Percentiles rank a stretch among this genome's conserved stretches.
phyloP scores from a whole-genome alignment of 2,797 vertebrate genomes.

The Hydrolagus colliei region DNA sequence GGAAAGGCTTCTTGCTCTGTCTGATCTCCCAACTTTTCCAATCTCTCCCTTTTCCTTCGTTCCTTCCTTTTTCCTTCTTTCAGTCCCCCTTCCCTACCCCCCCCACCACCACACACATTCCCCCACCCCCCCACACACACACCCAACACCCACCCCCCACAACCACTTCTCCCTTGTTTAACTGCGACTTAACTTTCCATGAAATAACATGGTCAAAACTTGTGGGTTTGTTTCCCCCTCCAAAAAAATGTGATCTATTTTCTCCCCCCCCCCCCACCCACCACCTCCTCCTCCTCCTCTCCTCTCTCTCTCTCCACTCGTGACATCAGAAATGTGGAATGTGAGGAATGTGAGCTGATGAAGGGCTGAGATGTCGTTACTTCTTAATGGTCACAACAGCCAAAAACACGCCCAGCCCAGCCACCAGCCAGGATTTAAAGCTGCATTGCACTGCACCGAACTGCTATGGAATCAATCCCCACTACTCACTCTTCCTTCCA shows the following conservation, averaged over 20 bases:
- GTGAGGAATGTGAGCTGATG: conserved; percentile 57
- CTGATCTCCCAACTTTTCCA: not conserved
- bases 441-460: not conserved
- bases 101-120: not conserved
- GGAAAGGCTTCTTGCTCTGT: too few relatives aligned
- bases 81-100: too few relatives aligned
- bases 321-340: conserved; percentile 64
- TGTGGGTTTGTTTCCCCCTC: too few relatives aligned
- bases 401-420: not conserved
- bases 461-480: too few relatives aligned
- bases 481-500: too few relatives aligned
- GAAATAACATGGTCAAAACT: conserved; percentile 25
- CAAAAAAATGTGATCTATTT: too few relatives aligned
- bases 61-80: too few relatives aligned
- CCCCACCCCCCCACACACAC: not conserved
- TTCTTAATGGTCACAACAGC: conserved; percentile 26
- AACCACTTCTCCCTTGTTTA: not conserved
- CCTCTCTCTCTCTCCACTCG: too few relatives aligned
- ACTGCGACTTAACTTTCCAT: conserved; percentile 19
- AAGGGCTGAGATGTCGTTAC: conserved; percentile 30
- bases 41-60: not conserved
- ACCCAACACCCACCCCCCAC: not conserved
- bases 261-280: too few relatives aligned
- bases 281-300: too few relatives aligned
- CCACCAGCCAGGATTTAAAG: conserved; percentile 14